phyloP scores from a whole-genome alignment of 2,113 vertebrate species.

The Pogona vitticeps region DNA sequence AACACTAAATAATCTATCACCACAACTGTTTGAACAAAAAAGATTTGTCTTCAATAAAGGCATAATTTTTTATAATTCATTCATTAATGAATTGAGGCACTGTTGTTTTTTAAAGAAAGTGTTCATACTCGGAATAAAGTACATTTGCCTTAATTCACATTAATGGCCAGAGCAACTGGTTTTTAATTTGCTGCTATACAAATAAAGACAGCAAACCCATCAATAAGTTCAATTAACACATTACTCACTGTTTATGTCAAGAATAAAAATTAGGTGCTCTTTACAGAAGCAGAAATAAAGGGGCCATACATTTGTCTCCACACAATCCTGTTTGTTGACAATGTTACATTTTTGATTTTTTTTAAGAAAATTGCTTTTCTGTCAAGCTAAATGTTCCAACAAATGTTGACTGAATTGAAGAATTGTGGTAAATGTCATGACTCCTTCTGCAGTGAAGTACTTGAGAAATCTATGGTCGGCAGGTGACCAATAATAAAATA shows the following conservation, averaged over 20 bases:
- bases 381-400: background rate
- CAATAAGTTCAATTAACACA: conserved; percentile 37
- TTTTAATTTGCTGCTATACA: conserved; percentile 37
- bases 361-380: background rate
- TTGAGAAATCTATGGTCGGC: background rate
- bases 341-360: background rate
- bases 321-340: background rate
- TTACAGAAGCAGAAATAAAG: conserved; percentile 1
- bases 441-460: background rate
- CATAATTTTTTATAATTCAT: conserved; percentile 26
- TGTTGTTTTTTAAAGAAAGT: background rate
- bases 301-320: background rate
- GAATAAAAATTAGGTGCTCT: conserved; percentile 26
- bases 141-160: conserved; percentile 49
- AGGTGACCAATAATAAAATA: background rate
- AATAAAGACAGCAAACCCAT: conserved; percentile 49
- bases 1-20: conserved; percentile 17
- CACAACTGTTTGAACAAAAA: conserved; percentile 27
- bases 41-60: conserved; percentile 33
- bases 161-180: conserved; percentile 35
- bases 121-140: conserved; percentile 25
- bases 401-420: background rate
- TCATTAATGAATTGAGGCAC: conserved; percentile 11
- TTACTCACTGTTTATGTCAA: background rate
- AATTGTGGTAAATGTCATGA: background rate